Evolutionary conservation across 2,113 vertebrate species (phyloP).

Genomic region (Sebastes fasciatus): DNA sequence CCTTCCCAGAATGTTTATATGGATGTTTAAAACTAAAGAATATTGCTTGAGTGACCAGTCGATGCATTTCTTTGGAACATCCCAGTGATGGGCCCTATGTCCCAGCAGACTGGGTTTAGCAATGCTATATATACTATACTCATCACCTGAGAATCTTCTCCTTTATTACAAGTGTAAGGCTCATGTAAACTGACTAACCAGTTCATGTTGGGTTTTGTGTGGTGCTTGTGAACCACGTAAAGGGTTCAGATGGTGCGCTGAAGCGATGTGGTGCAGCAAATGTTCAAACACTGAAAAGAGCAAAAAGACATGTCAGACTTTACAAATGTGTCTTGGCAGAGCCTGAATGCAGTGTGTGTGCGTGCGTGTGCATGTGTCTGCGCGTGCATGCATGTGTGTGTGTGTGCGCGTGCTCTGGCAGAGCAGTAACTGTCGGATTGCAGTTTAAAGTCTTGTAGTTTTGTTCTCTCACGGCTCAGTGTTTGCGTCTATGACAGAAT

Average conservation of each 20-base stretch:
- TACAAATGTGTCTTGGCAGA: constrained; percentile 45
- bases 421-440: constrained; percentile 1
- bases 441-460: constrained; percentile 1
- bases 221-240: constrained; percentile 17
- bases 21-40: not conserved
- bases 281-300: constrained; percentile 21
- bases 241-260: constrained; percentile 1
- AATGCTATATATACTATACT: not conserved
- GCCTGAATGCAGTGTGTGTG: constrained; percentile 20
- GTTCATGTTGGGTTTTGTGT: constrained; percentile 15
- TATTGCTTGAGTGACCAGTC: not conserved
- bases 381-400: not conserved
- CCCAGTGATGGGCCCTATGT: not conserved
- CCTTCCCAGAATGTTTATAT: not conserved
- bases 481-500: constrained; percentile 50
- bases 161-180: constrained; percentile 1
- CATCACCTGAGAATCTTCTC: not conserved
- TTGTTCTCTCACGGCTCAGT: constrained; percentile 15
- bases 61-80: not conserved
- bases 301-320: constrained; percentile 30
- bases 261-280: constrained; percentile 10
- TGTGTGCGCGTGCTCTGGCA: not conserved
- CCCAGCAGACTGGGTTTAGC: not conserved
- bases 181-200: constrained; percentile 30
- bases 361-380: not conserved